Evolutionary conservation across 2,797 vertebrate genomes (phyloP).

Genomic region (Melanotaenia trifasciata): DNA sequence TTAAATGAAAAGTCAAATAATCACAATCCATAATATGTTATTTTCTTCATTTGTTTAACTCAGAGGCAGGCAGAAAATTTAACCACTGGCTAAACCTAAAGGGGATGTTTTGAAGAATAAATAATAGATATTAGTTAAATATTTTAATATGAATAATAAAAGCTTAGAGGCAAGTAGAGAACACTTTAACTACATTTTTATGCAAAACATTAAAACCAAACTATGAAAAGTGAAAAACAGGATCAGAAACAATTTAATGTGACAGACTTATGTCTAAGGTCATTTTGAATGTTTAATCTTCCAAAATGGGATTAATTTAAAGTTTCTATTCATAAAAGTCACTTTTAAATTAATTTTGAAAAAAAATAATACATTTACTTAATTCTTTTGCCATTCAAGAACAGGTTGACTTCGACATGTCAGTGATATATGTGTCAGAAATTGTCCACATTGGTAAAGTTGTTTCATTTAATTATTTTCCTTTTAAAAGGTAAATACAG

Average conservation of each 20-base stretch:
- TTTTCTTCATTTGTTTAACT: neutral
- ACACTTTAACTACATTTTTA: neutral
- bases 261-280: conserved; percentile 1
- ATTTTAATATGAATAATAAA: neutral
- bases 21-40: neutral
- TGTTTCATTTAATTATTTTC: neutral
- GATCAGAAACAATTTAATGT: conserved; percentile 7
- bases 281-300: neutral
- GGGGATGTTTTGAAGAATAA: conserved; percentile 3
- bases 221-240: neutral
- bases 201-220: conserved; percentile 4
- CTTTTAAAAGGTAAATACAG: neutral
- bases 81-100: neutral
- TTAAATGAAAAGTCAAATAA: conserved; percentile 33
- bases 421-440: neutral
- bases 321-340: neutral
- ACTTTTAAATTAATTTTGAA: neutral
- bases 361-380: neutral
- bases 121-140: conserved; percentile 4
- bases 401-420: neutral
- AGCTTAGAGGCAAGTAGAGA: neutral
- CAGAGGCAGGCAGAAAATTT: neutral
- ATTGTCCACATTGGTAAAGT: neutral
- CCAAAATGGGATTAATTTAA: neutral
- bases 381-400: neutral